Conservation (phyloP, 2,113 vertebrate species). For the Ammodytes marinus region DNA sequence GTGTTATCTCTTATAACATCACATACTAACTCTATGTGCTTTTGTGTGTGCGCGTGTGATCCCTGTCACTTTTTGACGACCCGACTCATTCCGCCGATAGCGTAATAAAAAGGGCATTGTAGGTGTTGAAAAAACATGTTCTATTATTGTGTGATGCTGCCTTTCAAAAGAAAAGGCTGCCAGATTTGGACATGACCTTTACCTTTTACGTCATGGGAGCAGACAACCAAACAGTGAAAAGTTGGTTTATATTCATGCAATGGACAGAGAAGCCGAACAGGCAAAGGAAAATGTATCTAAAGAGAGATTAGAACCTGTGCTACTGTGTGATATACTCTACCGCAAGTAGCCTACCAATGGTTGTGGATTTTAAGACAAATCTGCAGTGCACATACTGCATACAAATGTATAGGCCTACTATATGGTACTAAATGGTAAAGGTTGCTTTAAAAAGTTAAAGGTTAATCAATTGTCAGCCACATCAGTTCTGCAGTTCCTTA, state of each 20-base stretch:
- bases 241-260: background rate
- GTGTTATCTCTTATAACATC: background rate
- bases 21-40: background rate
- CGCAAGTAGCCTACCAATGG: background rate
- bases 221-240: slow-evolving; percentile 6
- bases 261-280: background rate
- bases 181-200: slow-evolving; percentile 25
- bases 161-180: slow-evolving; percentile 25
- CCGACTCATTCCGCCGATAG: slow-evolving; percentile 31
- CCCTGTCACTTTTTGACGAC: background rate
- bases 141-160: slow-evolving; percentile 19
- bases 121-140: slow-evolving; percentile 31
- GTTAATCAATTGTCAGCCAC: background rate
- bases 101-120: slow-evolving; percentile 31
- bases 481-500: background rate
- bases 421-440: background rate
- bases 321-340: background rate
- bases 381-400: background rate
- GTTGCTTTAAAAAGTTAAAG: background rate
- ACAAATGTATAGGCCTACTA: background rate
- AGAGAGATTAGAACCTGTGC: background rate
- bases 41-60: slow-evolving; percentile 10
- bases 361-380: slow-evolving; percentile 9
- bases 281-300: background rate
- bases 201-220: background rate